These are phyloP conservation scores for Calycopis cecrops DNA, from an alignment of 1,140 invertebrate genomes.

Conservation along the genomic window DNA sequence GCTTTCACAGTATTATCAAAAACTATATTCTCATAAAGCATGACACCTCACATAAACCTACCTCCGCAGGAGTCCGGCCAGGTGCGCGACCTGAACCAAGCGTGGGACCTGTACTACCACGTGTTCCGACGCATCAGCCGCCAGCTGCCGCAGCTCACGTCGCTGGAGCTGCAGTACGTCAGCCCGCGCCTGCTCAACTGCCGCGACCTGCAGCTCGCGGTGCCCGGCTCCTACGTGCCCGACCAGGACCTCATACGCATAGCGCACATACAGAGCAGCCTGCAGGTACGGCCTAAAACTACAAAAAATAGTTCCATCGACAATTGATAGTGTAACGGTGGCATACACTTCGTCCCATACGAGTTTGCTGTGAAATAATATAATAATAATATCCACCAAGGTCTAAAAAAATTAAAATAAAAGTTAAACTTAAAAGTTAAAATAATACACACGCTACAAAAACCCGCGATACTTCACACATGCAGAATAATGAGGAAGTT, in stretches of 20 bases:
- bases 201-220: slow-evolving; percentile 94
- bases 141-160: slow-evolving; percentile 93
- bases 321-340: too few relatives aligned
- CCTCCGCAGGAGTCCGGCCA: slow-evolving; percentile 80
- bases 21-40: neutral
- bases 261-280: slow-evolving; percentile 87
- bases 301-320: too few relatives aligned
- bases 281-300: slow-evolving; percentile 82
- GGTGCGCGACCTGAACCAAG: slow-evolving; percentile 94
- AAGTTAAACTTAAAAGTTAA: too few relatives aligned
- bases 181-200: slow-evolving; percentile 93
- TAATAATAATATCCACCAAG: too few relatives aligned
- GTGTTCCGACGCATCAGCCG: slow-evolving; percentile 96
- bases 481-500: too few relatives aligned
- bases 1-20: too few relatives aligned
- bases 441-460: too few relatives aligned
- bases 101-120: slow-evolving; percentile 99
- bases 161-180: slow-evolving; percentile 95
- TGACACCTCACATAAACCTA: neutral
- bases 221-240: slow-evolving; percentile 96
- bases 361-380: too few relatives aligned
- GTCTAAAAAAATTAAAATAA: too few relatives aligned
- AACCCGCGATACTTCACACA: too few relatives aligned
- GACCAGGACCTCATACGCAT: slow-evolving; percentile 92
- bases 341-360: too few relatives aligned